Percentiles rank a stretch among this genome's conserved stretches.
phyloP scores from a whole-genome alignment of 2,797 vertebrate genomes.

The Argyrosomus regius region DNA sequence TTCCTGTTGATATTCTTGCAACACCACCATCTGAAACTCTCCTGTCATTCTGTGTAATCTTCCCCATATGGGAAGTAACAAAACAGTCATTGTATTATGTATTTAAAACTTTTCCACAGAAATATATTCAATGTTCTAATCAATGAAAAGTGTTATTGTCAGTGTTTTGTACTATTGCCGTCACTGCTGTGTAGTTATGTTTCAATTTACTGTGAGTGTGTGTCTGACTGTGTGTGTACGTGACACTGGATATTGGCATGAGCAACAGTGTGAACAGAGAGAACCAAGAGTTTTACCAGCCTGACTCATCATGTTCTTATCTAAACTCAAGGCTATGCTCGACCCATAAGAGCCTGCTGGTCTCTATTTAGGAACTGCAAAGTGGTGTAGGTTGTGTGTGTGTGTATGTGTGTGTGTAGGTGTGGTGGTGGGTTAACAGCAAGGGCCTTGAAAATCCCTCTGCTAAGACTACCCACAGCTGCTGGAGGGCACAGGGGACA shows the following conservation, averaged over 20 bases:
- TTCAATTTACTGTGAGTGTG: conserved; percentile 4
- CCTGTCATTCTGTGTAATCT: conserved; percentile 10
- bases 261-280: conserved; percentile 25
- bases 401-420: conserved; percentile 21
- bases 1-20: conserved; percentile 44
- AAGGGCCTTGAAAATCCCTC: conserved; percentile 70
- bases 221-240: background rate
- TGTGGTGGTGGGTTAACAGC: conserved; percentile 31
- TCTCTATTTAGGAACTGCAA: conserved; percentile 66
- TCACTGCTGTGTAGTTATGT: background rate
- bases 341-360: conserved; percentile 43
- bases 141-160: background rate
- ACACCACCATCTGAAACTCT: conserved; percentile 20
- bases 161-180: background rate
- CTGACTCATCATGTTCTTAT: conserved; percentile 67
- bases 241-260: background rate
- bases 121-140: background rate
- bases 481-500: conserved; percentile 70
- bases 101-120: background rate
- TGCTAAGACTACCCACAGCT: conserved; percentile 76
- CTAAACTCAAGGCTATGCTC: conserved; percentile 59
- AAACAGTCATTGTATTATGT: background rate
- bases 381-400: conserved; percentile 31
- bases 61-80: conserved; percentile 16
- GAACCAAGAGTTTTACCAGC: conserved; percentile 38